Percentiles rank a stretch among this genome's conserved stretches.
These are phyloP conservation scores for Drosophila obscura DNA, from an alignment of 1,140 invertebrate genomes.

Conservation along the genomic window DNA sequence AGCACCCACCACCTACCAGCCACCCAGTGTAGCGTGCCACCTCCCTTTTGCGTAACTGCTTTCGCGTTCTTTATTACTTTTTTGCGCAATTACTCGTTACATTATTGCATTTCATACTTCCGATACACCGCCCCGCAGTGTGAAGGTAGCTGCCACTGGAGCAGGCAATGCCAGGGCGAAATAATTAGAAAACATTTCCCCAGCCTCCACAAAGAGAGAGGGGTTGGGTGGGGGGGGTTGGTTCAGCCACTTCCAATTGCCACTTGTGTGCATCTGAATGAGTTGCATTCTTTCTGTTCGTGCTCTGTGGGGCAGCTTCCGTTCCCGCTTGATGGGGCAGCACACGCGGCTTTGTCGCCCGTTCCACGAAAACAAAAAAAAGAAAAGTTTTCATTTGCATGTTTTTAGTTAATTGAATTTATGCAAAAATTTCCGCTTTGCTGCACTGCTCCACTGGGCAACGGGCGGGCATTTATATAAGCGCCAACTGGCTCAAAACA, in stretches of 20 bases:
- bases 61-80: constrained; percentile 68
- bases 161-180: constrained; percentile 33
- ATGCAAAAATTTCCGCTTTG: constrained; percentile 75
- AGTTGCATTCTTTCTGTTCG: constrained; percentile 35
- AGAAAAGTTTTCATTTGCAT: constrained; percentile 79
- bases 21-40: background rate
- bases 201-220: background rate
- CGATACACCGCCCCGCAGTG: constrained; percentile 30
- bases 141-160: constrained; percentile 41
- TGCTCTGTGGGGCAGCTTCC: no score
- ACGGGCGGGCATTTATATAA: constrained; percentile 61
- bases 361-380: background rate
- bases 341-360: constrained; percentile 48
- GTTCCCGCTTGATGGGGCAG: background rate
- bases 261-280: constrained; percentile 59
- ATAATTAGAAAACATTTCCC: constrained; percentile 77
- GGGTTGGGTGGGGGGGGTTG: no score
- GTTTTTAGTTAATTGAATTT: constrained; percentile 81
- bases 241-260: constrained; percentile 42
- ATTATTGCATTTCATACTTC: constrained; percentile 78
- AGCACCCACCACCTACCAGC: background rate
- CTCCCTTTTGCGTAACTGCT: constrained; percentile 63
- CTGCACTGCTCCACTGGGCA: constrained; percentile 29
- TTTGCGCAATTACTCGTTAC: constrained; percentile 81
- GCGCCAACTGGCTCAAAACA: constrained; percentile 66